phyloP scores from a whole-genome alignment of 2,113 vertebrate genomes.

The Plecturocebus donacophilus region DNA sequence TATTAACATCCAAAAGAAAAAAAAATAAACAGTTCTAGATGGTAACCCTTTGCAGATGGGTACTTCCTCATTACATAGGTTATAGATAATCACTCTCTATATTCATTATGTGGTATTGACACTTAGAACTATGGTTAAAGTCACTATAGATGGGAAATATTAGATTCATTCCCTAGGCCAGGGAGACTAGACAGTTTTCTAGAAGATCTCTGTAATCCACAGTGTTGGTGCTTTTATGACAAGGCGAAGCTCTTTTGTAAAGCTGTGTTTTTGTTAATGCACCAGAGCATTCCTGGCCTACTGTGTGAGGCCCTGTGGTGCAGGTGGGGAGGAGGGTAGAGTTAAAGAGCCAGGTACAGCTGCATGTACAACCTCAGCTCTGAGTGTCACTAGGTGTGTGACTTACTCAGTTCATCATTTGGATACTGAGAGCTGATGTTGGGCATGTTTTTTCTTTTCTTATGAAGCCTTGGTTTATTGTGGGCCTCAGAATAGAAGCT shows the following conservation, averaged over 20 bases:
- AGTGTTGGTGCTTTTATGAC: background rate
- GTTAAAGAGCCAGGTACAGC: background rate
- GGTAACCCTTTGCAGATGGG: background rate
- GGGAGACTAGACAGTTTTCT: background rate
- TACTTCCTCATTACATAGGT: background rate
- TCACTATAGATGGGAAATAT: background rate
- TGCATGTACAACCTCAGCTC: background rate
- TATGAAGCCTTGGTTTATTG: background rate
- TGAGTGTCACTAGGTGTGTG: background rate
- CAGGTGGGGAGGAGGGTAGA: background rate
- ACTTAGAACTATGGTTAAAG: background rate
- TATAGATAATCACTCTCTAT: background rate
- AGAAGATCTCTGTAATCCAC: background rate
- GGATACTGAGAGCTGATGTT: background rate
- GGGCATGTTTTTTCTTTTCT: background rate
- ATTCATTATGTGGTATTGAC: background rate
- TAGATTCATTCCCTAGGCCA: background rate
- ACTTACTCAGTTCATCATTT: background rate
- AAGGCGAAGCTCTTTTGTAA: background rate
- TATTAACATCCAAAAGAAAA: too few species aligned
- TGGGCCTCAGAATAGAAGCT: background rate
- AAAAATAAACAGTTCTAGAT: background rate
- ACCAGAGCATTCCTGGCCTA: background rate
- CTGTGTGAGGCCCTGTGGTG: accelerated
- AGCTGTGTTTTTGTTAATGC: background rate